Evolutionary conservation across 2,797 vertebrate genomes (phyloP).

Genomic region (Heterohyrax brucei): DNA sequence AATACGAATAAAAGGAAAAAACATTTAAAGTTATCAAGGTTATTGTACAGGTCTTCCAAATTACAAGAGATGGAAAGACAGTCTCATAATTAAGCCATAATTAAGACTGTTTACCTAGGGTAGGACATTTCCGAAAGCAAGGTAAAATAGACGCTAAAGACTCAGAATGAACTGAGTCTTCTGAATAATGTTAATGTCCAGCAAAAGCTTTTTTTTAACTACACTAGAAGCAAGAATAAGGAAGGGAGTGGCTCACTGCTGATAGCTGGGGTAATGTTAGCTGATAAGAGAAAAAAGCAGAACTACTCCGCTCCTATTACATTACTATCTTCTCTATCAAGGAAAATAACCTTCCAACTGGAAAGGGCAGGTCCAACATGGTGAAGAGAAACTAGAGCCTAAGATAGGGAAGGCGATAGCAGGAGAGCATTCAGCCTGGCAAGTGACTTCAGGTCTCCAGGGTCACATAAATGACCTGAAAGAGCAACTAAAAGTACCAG

Average conservation of each 20-base stretch:
- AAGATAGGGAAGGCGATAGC: background rate
- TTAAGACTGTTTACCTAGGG: background rate
- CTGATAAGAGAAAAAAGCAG: conserved; percentile 75
- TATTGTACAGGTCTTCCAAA: background rate
- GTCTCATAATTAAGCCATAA: background rate
- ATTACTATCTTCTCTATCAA: conserved; percentile 40
- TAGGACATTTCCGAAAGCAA: background rate
- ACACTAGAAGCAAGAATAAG: conserved; percentile 62
- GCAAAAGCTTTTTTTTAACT: conserved; percentile 36
- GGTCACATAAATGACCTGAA: background rate
- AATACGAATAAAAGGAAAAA: conserved; percentile 21
- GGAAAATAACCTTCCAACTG: conserved; percentile 68
- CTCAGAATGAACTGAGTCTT: background rate
- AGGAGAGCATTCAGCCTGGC: conserved; percentile 34
- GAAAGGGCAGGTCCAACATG: conserved; percentile 36
- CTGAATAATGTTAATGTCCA: background rate
- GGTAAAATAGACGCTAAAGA: background rate
- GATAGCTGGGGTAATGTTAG: background rate
- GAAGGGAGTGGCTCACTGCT: conserved; percentile 18
- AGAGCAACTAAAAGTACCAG: background rate
- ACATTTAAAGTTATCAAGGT: background rate
- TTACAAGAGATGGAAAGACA: background rate
- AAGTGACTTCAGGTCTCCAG: background rate
- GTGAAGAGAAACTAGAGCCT: conserved; percentile 46
- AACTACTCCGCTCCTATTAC: conserved; percentile 18